Evolutionary conservation across 2,797 vertebrate species (phyloP).

Genomic region (Mastacembelus armatus): DNA sequence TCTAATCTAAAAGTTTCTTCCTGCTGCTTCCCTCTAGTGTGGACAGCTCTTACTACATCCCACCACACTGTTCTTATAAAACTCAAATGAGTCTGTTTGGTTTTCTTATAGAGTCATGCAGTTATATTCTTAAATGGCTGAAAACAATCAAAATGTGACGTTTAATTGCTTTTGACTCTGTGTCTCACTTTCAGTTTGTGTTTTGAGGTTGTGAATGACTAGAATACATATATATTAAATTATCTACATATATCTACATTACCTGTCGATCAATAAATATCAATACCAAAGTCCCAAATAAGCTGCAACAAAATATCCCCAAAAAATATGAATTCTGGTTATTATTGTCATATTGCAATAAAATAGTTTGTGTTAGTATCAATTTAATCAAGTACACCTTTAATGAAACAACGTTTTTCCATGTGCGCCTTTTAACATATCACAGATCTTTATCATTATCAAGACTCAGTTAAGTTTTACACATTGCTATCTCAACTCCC

Average conservation of each 20-base stretch:
- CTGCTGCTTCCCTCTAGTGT: conserved; percentile 66
- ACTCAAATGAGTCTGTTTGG: too few relatives aligned
- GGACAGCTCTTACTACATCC: conserved; percentile 32
- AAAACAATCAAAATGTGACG: not conserved
- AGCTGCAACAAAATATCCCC: not conserved
- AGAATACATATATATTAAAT: not conserved
- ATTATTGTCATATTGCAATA: not conserved
- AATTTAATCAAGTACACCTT: too few relatives aligned
- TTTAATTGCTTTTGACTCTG: not conserved
- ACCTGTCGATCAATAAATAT: too few relatives aligned
- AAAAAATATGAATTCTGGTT: too few relatives aligned
- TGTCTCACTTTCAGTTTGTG: not conserved
- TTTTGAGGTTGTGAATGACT: not conserved
- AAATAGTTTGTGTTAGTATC: too few relatives aligned
- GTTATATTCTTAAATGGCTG: not conserved
- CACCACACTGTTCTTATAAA: not conserved
- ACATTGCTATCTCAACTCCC: conserved; percentile 63
- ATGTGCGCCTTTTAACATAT: conserved; percentile 6
- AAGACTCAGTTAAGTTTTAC: conserved; percentile 40
- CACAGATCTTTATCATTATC: conserved; percentile 18
- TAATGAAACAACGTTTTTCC: not conserved
- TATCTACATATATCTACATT: too few relatives aligned
- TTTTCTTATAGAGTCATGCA: not conserved
- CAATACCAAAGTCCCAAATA: too few relatives aligned
- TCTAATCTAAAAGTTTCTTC: not conserved